Base-by-base conservation (phyloP, 2,888 invertebrate genomes). In the Chloroclysta siterata region DNA sequence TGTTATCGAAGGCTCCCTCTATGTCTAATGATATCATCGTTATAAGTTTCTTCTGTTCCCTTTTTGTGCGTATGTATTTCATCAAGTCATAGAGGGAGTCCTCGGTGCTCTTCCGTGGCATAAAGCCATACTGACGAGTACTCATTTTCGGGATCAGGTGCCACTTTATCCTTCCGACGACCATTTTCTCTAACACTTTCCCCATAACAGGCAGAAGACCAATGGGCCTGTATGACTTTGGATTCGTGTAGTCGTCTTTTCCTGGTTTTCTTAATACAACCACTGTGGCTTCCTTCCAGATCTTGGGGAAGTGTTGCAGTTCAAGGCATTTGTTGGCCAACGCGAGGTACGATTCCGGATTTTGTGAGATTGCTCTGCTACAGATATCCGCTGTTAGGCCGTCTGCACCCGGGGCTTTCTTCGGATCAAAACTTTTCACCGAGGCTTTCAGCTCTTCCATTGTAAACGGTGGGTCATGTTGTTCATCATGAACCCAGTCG, bases 151-250 rank as follows among this genome's bases (percentile, higher is more conserved):
- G 64, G 39, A 55, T 5, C 3, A 56, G 2, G 28, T 65, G 56
- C 64, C 56, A 48, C n/a, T 41, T 46, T 0, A 60, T 46, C 11
- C 59, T 17, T 1, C 11, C 11, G 0, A 60, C 36, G 11, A 53
- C 6, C 59, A 53, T 39, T 8, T 60, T 60, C n/a, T 60, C 59
- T 2, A 67, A n/a, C 0, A 72, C 54, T 42, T 71, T 66, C 7
- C 68, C 70, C 5, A 76, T 52, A 0, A 74, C 62, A 0, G 72
- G 67, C 44, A 76, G 62, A 0, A 73, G 62, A 0, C 74, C 74
- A 5, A 75, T 73, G 0, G 72, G 73, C 42, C 72, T 46, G 17
- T 71, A 72, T 0, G 71, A 62, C 36, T 72, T 75, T 8, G 72
- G 67, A 8, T 33, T 41, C 4, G 67, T 48, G n/a, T 58, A 58